A percentile compares a stretch with the other conserved stretches of the same genome.
Evolutionary conservation across 2,888 invertebrate species (phyloP).

Genomic region (Parelbella ahira): DNA sequence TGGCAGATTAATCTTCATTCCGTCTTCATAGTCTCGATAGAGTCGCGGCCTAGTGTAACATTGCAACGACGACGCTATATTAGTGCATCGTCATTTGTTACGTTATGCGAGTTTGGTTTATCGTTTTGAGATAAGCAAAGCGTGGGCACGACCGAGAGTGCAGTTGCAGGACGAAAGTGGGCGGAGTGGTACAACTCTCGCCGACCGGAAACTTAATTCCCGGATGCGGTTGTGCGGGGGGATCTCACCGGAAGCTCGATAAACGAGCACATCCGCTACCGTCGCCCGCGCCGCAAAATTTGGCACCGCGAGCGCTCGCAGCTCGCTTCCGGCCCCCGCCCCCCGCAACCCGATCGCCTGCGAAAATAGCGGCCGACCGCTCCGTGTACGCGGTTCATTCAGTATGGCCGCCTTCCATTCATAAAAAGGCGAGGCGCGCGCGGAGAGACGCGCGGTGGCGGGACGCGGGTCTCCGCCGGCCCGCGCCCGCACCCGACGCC

Average conservation of each 20-base stretch:
- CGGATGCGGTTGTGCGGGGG: conserved; percentile 79
- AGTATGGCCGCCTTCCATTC: conserved; percentile 87
- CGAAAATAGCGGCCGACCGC: conserved; percentile 80
- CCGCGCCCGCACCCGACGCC: conserved; percentile 76
- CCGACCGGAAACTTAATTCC: conserved; percentile 79
- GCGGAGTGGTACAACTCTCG: conserved; percentile 71
- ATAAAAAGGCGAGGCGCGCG: conserved; percentile 83
- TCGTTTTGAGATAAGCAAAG: conserved; percentile 8
- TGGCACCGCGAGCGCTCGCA: conserved; percentile 77
- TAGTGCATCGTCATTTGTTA: conserved; percentile 12
- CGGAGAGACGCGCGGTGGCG: conserved; percentile 74
- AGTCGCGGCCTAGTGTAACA: background rate
- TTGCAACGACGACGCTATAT: conserved; percentile 5
- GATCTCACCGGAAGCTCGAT: conserved; percentile 78
- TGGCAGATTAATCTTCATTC: conserved; percentile 12
- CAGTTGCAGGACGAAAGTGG: conserved; percentile 58
- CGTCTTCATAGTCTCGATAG: background rate
- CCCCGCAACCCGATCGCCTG: conserved; percentile 71
- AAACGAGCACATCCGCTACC: conserved; percentile 79
- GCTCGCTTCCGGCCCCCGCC: conserved; percentile 76
- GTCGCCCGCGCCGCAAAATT: conserved; percentile 80
- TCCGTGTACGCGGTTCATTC: conserved; percentile 84
- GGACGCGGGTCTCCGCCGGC: conserved; percentile 72
- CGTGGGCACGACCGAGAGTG: conserved; percentile 10
- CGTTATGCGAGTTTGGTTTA: conserved; percentile 8